phyloP scores from a whole-genome alignment of 2,113 vertebrate species.

The Platanista minor region DNA sequence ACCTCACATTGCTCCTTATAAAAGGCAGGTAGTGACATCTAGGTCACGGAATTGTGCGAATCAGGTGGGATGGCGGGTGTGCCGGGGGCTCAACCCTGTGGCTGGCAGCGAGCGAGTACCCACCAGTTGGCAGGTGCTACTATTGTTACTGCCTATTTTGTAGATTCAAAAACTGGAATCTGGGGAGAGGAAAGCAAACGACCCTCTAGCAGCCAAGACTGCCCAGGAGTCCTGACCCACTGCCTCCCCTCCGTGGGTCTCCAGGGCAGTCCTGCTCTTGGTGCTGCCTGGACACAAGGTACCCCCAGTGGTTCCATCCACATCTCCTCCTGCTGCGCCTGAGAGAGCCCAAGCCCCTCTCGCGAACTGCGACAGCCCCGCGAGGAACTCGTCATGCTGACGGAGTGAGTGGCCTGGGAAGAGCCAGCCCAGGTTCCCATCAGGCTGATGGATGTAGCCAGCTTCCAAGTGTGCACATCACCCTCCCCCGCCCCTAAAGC shows the following conservation, averaged over 20 bases:
- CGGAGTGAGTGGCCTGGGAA: conserved; percentile 10
- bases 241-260: background rate
- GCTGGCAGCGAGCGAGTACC: too few relatives aligned
- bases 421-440: background rate
- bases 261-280: accelerated
- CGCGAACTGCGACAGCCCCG: accelerated
- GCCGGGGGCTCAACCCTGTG: background rate
- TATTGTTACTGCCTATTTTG: background rate
- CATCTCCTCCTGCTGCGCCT: background rate
- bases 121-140: accelerated
- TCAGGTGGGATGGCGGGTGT: accelerated
- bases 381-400: background rate
- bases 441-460: too few relatives aligned
- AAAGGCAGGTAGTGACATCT: background rate
- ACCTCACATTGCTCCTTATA: background rate
- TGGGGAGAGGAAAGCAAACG: background rate
- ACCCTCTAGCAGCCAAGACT: background rate
- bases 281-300: background rate
- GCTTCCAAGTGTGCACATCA: background rate
- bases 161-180: background rate
- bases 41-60: background rate
- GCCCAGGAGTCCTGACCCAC: background rate
- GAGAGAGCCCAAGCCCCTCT: background rate
- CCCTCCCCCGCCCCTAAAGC: background rate
- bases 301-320: background rate